A percentile compares a stretch with the other conserved stretches of the same genome.
These are phyloP conservation scores for Trigoniulus corallinus DNA, from an alignment of 1,140 invertebrate genomes.

Conservation along the genomic window DNA sequence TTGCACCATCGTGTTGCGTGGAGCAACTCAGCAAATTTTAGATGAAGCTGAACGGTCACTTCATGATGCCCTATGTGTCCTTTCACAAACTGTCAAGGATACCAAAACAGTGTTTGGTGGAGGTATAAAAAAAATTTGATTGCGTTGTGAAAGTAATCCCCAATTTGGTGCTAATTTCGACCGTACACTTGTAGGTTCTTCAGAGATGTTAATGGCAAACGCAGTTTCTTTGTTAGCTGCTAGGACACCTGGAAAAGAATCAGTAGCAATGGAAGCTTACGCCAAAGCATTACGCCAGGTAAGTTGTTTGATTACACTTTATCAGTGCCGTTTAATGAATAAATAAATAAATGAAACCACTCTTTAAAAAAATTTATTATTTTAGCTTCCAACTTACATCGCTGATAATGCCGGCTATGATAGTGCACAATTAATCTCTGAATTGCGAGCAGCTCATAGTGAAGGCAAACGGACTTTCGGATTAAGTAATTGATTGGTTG, in stretches of 20 bases:
- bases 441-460: constrained; percentile 76
- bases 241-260: constrained; percentile 90
- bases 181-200: constrained; percentile 37
- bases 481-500: constrained; percentile 42
- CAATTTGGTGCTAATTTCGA: constrained; percentile 1
- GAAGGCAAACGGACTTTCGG: constrained; percentile 59
- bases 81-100: constrained; percentile 88
- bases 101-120: constrained; percentile 81
- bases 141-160: too few species aligned
- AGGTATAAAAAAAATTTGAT: constrained; percentile 31
- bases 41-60: constrained; percentile 96
- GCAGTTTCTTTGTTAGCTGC: constrained; percentile 68
- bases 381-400: constrained; percentile 78
- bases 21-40: constrained; percentile 97
- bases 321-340: not conserved
- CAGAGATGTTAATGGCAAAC: constrained; percentile 92
- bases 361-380: not conserved
- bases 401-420: constrained; percentile 98
- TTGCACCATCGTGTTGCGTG: constrained; percentile 90
- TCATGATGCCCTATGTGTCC: constrained; percentile 95
- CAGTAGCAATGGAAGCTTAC: constrained; percentile 93
- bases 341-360: not conserved
- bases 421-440: constrained; percentile 80
- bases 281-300: constrained; percentile 54
- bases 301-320: constrained; percentile 7